Percentiles rank a stretch among this genome's conserved stretches.
Conservation (phyloP, 1,140 invertebrate genomes). For the Steinernema feltiae region DNA sequence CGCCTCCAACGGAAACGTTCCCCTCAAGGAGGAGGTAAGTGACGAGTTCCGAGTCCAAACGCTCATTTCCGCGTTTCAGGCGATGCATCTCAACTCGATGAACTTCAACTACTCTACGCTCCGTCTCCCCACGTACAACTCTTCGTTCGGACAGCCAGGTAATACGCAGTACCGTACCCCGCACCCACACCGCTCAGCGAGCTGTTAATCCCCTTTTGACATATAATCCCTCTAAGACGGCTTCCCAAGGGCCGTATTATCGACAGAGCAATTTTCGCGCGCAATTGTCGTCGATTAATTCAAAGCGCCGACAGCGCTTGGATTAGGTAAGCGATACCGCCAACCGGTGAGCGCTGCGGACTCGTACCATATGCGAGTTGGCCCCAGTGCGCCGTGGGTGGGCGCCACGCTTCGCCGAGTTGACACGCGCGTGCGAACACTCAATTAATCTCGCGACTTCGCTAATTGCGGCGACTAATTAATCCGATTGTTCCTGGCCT, state of each 20-base stretch:
- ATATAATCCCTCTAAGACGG: conserved; percentile 7
- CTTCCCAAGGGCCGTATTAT: background rate
- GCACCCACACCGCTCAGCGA: background rate
- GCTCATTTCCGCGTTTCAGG: background rate
- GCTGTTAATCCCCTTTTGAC: background rate
- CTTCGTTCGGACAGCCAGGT: conserved; percentile 5
- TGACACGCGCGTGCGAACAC: too few species aligned
- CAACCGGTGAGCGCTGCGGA: background rate
- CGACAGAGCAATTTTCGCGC: conserved; percentile 11
- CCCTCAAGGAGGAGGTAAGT: conserved; percentile 1
- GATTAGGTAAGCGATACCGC: conserved; percentile 1
- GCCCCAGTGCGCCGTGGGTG: background rate
- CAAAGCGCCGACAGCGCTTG: background rate
- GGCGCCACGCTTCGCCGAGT: background rate
- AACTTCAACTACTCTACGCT: conserved; percentile 11
- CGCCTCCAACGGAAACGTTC: background rate
- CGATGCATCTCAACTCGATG: conserved; percentile 4
- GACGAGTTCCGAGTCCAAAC: background rate
- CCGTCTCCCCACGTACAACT: conserved; percentile 1
- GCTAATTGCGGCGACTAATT: conserved; percentile 6
- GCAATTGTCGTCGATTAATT: conserved; percentile 4
- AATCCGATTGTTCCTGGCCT: background rate
- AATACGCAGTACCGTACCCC: background rate
- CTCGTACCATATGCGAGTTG: background rate
- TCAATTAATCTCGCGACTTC: too few species aligned